Conservation (phyloP, 2,113 vertebrate species). For the Solea solea region DNA sequence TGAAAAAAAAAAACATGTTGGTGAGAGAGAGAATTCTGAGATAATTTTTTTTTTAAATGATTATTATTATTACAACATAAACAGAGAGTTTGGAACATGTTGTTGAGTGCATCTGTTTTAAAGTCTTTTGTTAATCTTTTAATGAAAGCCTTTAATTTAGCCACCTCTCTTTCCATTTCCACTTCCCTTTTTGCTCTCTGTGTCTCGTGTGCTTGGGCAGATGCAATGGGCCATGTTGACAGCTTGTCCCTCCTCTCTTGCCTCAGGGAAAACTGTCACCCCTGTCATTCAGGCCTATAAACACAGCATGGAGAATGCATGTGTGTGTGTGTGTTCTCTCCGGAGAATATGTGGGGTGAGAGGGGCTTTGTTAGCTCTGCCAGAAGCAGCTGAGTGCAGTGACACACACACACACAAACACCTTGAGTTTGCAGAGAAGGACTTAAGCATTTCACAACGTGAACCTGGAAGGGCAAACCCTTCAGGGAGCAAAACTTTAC, state of each 20-base stretch:
- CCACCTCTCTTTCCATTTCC: constrained; percentile 12
- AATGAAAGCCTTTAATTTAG: constrained; percentile 38
- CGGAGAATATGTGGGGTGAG: constrained; percentile 50
- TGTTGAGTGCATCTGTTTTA: constrained; percentile 51
- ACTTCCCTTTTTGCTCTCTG: constrained; percentile 1
- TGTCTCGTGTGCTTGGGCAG: constrained; percentile 59
- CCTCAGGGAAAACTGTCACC: constrained; percentile 75
- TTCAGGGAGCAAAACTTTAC: constrained; percentile 47
- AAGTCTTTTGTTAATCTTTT: constrained; percentile 47
- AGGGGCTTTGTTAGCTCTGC: constrained; percentile 59
- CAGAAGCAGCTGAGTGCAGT: constrained; percentile 57
- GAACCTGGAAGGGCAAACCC: constrained; percentile 40
- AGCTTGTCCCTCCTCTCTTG: constrained; percentile 77
- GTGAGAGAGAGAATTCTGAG: constrained; percentile 20
- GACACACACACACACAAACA: constrained; percentile 16
- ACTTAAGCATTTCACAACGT: constrained; percentile 53
- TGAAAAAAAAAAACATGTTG: constrained; percentile 22
- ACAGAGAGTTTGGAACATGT: constrained; percentile 41
- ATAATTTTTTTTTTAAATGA: not conserved
- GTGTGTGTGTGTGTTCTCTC: constrained; percentile 35
- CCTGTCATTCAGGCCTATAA: constrained; percentile 72
- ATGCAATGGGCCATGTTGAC: constrained; percentile 75
- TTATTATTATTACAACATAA: constrained; percentile 20
- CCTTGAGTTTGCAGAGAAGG: constrained; percentile 32
- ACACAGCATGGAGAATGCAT: constrained; percentile 65